Percentiles rank a stretch among this genome's conserved stretches.
These are phyloP conservation scores for Antigone vipio DNA, from an alignment of 2,113 vertebrate species.

Conservation along the genomic window DNA sequence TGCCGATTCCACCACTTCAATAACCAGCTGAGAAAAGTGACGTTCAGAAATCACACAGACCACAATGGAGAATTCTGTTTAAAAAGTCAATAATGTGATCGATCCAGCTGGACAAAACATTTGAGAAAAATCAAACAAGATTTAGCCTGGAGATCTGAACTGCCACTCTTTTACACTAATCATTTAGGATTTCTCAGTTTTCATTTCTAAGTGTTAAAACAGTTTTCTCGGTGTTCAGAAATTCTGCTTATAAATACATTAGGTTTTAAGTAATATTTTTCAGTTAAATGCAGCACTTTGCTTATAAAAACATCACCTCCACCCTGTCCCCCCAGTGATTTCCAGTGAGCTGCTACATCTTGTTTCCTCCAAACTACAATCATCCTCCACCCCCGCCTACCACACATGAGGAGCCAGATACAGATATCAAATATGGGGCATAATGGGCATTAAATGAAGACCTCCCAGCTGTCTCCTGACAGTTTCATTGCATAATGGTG, in stretches of 20 bases:
- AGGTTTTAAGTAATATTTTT: background rate
- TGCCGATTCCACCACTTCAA: background rate
- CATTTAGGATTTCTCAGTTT: background rate
- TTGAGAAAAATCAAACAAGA: background rate
- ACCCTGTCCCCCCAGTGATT: background rate
- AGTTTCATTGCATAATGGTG: slow-evolving; percentile 36
- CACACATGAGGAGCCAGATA: slow-evolving; percentile 14
- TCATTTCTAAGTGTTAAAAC: background rate
- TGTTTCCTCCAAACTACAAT: background rate
- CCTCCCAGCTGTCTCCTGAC: slow-evolving; percentile 53
- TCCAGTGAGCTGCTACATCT: slow-evolving; percentile 2
- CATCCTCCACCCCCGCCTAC: background rate
- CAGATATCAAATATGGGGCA: slow-evolving; percentile 10
- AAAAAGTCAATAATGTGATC: background rate
- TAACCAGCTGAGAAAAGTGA: background rate
- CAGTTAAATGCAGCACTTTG: background rate
- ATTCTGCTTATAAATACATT: background rate
- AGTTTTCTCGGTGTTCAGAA: background rate
- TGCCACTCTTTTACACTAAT: background rate
- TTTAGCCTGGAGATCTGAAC: background rate
- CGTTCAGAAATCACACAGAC: background rate
- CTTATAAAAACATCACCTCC: background rate
- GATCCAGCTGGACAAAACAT: background rate
- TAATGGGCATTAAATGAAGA: slow-evolving; percentile 51
- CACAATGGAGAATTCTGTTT: background rate